phyloP scores from a whole-genome alignment of 2,888 invertebrate species.

The Cryptophagus acutangulus region DNA sequence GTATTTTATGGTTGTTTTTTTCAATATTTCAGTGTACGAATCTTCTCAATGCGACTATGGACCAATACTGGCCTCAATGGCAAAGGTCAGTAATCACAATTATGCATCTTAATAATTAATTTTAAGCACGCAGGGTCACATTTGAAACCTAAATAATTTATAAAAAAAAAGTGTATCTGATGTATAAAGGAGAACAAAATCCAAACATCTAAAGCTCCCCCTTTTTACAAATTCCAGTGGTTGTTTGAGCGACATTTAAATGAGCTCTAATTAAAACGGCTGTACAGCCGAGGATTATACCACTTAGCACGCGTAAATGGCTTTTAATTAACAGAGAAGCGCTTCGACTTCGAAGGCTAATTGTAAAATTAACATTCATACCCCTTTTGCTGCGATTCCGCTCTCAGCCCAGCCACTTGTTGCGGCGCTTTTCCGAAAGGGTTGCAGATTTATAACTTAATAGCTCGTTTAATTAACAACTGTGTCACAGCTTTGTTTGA shows the following conservation, averaged over 20 bases:
- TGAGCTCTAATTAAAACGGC: slow-evolving; percentile 23
- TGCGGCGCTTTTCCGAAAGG: slow-evolving; percentile 35
- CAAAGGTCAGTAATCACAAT: slow-evolving; percentile 49
- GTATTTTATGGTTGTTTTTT: slow-evolving; percentile 37
- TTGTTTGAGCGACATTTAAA: slow-evolving; percentile 7
- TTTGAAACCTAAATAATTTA: slow-evolving; percentile 9
- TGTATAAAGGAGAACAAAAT: not conserved
- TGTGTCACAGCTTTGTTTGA: slow-evolving; percentile 36
- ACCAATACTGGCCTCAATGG: slow-evolving; percentile 50
- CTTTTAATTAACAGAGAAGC: slow-evolving; percentile 39
- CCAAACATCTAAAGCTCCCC: not conserved
- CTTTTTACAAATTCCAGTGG: no score
- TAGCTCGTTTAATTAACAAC: slow-evolving; percentile 35
- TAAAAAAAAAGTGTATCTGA: not conserved
- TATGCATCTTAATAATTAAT: slow-evolving; percentile 24
- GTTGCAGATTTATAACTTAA: slow-evolving; percentile 34
- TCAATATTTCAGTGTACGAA: slow-evolving; percentile 50
- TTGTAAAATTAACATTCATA: slow-evolving; percentile 39
- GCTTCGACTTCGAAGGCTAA: slow-evolving; percentile 31
- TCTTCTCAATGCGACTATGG: slow-evolving; percentile 50
- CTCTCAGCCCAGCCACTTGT: slow-evolving; percentile 37
- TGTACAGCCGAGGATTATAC: slow-evolving; percentile 23
- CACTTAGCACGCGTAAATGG: slow-evolving; percentile 33
- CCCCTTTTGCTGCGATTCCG: slow-evolving; percentile 33
- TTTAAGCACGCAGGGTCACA: slow-evolving; percentile 39